phyloP scores from a whole-genome alignment of 2,113 vertebrate species.

The Isurus oxyrinchus region DNA sequence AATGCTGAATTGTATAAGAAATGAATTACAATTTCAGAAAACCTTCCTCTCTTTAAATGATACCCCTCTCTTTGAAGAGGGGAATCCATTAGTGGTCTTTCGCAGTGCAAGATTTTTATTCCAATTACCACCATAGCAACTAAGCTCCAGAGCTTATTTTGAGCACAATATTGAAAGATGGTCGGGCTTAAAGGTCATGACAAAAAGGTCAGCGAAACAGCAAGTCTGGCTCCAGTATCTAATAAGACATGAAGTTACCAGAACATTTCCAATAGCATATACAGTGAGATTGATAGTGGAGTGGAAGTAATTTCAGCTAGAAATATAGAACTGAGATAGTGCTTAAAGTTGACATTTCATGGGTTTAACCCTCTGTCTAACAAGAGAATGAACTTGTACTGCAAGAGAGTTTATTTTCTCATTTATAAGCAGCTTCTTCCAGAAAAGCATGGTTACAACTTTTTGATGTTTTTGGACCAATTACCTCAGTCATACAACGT shows the following conservation, averaged over 20 bases:
- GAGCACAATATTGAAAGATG: conserved; percentile 26
- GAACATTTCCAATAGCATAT: conserved; percentile 21
- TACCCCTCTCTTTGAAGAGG: neutral
- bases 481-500: no score
- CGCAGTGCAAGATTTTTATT: conserved; percentile 26
- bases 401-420: neutral
- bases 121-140: neutral
- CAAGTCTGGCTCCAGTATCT: conserved; percentile 15
- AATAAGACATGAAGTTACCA: conserved; percentile 33
- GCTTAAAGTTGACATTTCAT: conserved; percentile 11
- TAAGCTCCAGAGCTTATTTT: conserved; percentile 11
- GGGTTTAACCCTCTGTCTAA: conserved; percentile 20
- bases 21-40: conserved; percentile 4
- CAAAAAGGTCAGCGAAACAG: conserved; percentile 32
- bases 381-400: neutral
- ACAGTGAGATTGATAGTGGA: conserved; percentile 26
- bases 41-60: neutral
- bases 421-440: neutral
- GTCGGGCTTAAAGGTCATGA: conserved; percentile 22
- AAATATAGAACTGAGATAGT: conserved; percentile 21
- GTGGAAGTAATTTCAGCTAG: conserved; percentile 25
- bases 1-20: neutral
- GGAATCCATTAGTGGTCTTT: neutral
- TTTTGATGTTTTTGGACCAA: neutral
- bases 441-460: neutral